phyloP scores from a whole-genome alignment of 23 tunicate genomes.

The Botrylloides violaceus region DNA sequence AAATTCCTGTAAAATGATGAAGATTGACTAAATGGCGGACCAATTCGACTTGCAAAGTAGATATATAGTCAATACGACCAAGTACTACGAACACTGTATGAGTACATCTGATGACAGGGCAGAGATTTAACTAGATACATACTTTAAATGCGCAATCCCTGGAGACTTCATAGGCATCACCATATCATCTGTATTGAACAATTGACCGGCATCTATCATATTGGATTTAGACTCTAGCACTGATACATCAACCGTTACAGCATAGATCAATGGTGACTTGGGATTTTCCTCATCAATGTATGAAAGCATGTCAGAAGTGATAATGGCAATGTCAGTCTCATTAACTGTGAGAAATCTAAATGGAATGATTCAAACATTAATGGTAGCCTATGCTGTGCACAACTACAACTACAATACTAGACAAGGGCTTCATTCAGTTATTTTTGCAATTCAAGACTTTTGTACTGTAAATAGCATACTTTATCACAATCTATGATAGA shows the following conservation, averaged over 20 bases:
- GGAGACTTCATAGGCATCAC: conserved; percentile 86
- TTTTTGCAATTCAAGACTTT: too few relatives aligned
- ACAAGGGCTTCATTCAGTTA: too few relatives aligned
- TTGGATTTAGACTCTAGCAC: background rate
- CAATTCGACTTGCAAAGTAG: background rate
- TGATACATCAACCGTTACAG: conserved; percentile 24
- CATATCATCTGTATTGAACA: conserved; percentile 68
- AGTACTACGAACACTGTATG: background rate
- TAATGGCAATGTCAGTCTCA: conserved; percentile 64
- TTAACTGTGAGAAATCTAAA: conserved; percentile 55
- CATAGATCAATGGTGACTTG: conserved; percentile 34
- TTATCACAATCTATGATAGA: too few relatives aligned
- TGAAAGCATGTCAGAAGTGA: conserved; percentile 37
- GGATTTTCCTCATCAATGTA: conserved; percentile 63
- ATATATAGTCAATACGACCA: background rate
- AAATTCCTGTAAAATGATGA: conserved; percentile 51
- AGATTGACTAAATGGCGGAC: background rate
- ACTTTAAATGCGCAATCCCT: conserved; percentile 56
- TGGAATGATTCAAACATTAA: too few relatives aligned
- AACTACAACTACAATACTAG: too few relatives aligned
- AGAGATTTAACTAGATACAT: background rate
- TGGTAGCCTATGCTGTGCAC: too few relatives aligned
- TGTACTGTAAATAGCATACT: too few relatives aligned
- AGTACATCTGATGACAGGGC: background rate
- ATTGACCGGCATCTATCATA: conserved; percentile 41